Conservation (phyloP, 2,888 invertebrate species). For the Plebejus melissa region DNA sequence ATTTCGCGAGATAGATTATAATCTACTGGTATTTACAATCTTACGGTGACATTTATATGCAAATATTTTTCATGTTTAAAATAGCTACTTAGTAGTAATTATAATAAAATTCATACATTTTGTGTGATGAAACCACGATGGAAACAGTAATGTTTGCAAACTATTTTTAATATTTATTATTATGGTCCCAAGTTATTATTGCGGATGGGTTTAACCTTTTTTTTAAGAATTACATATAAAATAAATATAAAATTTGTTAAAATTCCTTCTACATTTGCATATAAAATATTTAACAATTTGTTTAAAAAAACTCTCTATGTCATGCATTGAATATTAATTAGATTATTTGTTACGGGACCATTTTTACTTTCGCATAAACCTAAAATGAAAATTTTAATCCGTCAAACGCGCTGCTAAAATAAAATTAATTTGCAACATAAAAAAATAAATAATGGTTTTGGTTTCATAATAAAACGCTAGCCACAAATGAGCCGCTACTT, state of each 20-base stretch:
- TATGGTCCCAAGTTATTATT: slow-evolving; percentile 29
- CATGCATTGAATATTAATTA: not conserved
- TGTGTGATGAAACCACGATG: not conserved
- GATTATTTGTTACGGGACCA: slow-evolving; percentile 3
- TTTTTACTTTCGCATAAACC: not conserved
- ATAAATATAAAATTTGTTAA: too few species aligned
- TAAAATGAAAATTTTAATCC: not conserved
- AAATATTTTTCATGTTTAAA: not conserved
- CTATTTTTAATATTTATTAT: slow-evolving; percentile 4
- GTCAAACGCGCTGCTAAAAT: not conserved
- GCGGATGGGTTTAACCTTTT: not conserved
- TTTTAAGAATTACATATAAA: too few species aligned
- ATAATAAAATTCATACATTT: not conserved
- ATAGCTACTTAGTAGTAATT: not conserved
- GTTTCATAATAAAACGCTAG: slow-evolving; percentile 13
- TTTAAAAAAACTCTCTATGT: not conserved
- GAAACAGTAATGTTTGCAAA: not conserved
- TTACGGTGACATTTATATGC: not conserved
- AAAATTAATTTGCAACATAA: not conserved
- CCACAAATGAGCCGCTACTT: slow-evolving; percentile 21
- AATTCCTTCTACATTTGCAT: not conserved
- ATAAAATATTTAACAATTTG: not conserved
- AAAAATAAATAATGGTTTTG: not conserved
- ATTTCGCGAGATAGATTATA: too few species aligned
- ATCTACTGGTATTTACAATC: too few species aligned